Percentiles rank a stretch among this genome's conserved stretches.
phyloP scores from a whole-genome alignment of 2,113 vertebrate species.

The Sinocyclocheilus rhinocerous region DNA sequence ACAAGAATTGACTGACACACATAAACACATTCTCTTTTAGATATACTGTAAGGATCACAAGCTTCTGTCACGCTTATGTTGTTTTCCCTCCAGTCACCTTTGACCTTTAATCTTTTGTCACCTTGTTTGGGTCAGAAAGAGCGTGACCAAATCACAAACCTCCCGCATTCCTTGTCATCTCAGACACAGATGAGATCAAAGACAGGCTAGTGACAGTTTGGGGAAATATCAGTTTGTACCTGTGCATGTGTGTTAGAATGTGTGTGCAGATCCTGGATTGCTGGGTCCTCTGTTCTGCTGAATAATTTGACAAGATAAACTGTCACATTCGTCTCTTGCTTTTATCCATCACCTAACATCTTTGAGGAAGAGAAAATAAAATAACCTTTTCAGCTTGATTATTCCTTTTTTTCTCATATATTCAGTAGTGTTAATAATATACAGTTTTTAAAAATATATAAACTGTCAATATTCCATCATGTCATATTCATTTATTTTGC shows the following conservation, averaged over 20 bases:
- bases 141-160: constrained; percentile 26
- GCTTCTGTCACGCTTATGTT: background rate
- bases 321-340: background rate
- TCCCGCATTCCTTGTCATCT: constrained; percentile 32
- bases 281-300: background rate
- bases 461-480: background rate
- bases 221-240: constrained; percentile 58
- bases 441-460: background rate
- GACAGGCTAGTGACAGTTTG: constrained; percentile 64
- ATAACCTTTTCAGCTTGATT: background rate
- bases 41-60: background rate
- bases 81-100: background rate
- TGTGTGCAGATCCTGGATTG: background rate
- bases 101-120: constrained; percentile 16
- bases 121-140: constrained; percentile 1
- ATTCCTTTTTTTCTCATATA: background rate
- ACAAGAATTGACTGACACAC: background rate
- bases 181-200: constrained; percentile 60
- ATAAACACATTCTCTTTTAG: background rate
- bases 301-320: constrained; percentile 28
- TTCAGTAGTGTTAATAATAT: background rate
- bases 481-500: background rate
- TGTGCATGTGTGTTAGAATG: background rate
- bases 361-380: background rate
- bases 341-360: constrained; percentile 6